Evolutionary conservation across 2,797 vertebrate genomes (phyloP).

Genomic region (Trematomus bernacchii): DNA sequence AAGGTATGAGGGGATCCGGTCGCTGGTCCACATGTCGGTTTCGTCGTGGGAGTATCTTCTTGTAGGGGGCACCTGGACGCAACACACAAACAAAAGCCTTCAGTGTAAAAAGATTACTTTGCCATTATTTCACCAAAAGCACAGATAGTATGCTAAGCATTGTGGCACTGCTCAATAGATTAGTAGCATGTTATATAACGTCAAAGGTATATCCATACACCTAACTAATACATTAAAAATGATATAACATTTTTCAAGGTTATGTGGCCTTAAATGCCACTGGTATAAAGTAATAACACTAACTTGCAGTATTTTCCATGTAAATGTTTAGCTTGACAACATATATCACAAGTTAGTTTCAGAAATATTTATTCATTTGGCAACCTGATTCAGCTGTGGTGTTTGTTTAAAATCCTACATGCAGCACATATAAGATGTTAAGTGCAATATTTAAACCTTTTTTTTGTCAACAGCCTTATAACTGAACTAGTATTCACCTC

Average conservation of each 20-base stretch:
- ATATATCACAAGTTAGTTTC: background rate
- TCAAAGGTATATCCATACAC: background rate
- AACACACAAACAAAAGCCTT: slow-evolving; percentile 71
- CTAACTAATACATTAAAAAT: slow-evolving; percentile 13
- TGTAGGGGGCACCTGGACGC: slow-evolving; percentile 91
- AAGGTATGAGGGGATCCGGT: slow-evolving; percentile 89
- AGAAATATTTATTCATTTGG: background rate
- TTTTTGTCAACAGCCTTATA: slow-evolving; percentile 13
- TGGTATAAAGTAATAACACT: background rate
- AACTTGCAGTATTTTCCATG: slow-evolving; percentile 3
- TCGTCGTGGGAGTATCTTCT: slow-evolving; percentile 96
- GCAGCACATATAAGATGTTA: slow-evolving; percentile 26
- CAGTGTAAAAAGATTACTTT: slow-evolving; percentile 20
- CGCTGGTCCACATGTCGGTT: slow-evolving; percentile 91
- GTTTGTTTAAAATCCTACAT: slow-evolving; percentile 57
- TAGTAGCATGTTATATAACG: background rate
- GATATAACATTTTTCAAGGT: slow-evolving; percentile 42
- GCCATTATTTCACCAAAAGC: background rate
- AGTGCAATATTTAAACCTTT: background rate
- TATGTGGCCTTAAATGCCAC: slow-evolving; percentile 15
- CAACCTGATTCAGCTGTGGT: background rate
- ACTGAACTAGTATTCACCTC: slow-evolving; percentile 23
- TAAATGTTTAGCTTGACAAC: slow-evolving; percentile 10
- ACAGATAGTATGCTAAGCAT: slow-evolving; percentile 11
- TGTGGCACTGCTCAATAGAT: slow-evolving; percentile 19